These are phyloP conservation scores for Anguilla japonica DNA, from an alignment of 2,113 vertebrate species.

Conservation along the genomic window DNA sequence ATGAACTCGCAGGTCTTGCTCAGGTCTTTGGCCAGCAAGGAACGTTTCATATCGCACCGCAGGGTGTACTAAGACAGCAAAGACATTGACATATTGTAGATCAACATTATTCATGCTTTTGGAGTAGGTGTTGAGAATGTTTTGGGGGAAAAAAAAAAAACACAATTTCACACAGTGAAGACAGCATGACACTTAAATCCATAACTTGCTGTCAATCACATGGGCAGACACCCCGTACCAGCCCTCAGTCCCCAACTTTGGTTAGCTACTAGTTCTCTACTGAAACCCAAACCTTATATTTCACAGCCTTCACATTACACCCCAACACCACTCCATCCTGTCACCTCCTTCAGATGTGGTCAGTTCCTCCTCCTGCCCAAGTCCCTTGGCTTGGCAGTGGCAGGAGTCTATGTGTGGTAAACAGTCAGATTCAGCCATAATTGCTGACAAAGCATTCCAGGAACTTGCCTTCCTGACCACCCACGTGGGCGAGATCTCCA, in stretches of 20 bases:
- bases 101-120: not conserved
- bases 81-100: not conserved
- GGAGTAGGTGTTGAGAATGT: no score
- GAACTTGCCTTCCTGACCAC: not conserved
- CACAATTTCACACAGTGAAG: no score
- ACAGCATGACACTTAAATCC: no score
- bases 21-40: slow-evolving; percentile 92
- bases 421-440: not conserved
- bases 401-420: not conserved
- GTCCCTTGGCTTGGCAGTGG: no score
- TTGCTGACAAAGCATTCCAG: not conserved
- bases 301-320: no score
- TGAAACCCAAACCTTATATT: no score
- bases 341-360: not conserved
- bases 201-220: not conserved
- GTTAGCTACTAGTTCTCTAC: no score
- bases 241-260: no score
- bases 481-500: not conserved
- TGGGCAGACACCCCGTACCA: not conserved
- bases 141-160: no score
- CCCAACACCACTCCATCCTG: not conserved
- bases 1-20: slow-evolving; percentile 95
- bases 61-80: slow-evolving; percentile 78
- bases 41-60: slow-evolving; percentile 90
- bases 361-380: not conserved